Evolutionary conservation across 2,797 vertebrate genomes (phyloP).

Genomic region (Sciaenops ocellatus): DNA sequence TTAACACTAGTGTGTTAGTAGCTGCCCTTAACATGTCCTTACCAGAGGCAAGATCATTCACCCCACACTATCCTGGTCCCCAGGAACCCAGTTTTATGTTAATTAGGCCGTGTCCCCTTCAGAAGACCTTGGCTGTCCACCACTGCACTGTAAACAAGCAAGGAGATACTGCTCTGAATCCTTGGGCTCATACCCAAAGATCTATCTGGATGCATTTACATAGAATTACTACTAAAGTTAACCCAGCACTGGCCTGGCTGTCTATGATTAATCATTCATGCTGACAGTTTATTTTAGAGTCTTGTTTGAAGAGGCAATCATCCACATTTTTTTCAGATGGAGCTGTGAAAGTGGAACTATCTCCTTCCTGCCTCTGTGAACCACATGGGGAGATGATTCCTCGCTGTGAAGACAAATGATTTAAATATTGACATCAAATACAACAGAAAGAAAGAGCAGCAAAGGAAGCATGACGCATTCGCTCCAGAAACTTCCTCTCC

Average conservation of each 20-base stretch:
- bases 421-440: constrained; percentile 85
- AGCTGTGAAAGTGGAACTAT: constrained; percentile 78
- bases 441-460: constrained; percentile 54
- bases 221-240: constrained; percentile 71
- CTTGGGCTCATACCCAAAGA: constrained; percentile 45
- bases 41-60: constrained; percentile 91
- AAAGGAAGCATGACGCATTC: constrained; percentile 60
- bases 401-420: constrained; percentile 74
- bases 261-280: constrained; percentile 76
- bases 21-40: constrained; percentile 91
- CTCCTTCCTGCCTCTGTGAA: constrained; percentile 66
- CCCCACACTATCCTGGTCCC: constrained; percentile 83
- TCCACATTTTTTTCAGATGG: constrained; percentile 70
- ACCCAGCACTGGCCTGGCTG: constrained; percentile 55
- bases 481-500: constrained; percentile 45
- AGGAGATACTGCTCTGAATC: constrained; percentile 78
- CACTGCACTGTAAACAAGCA: constrained; percentile 88
- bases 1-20: constrained; percentile 89
- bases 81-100: constrained; percentile 90
- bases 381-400: constrained; percentile 72
- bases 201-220: constrained; percentile 61
- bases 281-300: constrained; percentile 77
- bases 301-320: constrained; percentile 77
- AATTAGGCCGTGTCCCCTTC: constrained; percentile 95
- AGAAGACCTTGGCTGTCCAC: constrained; percentile 92